These are phyloP conservation scores for Mormyrops attenuatus DNA, from an alignment of 2,797 vertebrate species.

Conservation along the genomic window DNA sequence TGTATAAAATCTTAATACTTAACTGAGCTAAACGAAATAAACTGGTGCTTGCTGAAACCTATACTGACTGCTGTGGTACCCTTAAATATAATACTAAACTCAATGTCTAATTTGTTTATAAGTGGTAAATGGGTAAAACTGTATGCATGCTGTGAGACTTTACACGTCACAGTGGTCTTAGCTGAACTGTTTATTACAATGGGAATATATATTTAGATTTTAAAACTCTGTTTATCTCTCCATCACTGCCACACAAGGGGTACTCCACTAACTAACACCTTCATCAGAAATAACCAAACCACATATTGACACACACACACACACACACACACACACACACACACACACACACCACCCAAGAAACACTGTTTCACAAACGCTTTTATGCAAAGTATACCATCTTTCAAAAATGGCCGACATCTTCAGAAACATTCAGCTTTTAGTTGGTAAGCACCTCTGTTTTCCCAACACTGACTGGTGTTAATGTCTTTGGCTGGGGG, in stretches of 20 bases:
- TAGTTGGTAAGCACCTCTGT: neutral
- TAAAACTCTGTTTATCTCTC: neutral
- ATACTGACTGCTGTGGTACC: neutral
- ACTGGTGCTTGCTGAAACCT: neutral
- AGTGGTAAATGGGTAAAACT: neutral
- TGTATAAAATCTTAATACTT: neutral
- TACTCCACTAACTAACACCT: neutral
- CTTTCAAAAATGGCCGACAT: neutral
- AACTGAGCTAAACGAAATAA: neutral
- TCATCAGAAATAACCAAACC: neutral
- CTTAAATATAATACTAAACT: neutral
- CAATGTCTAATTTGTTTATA: neutral
- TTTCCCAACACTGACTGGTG: neutral
- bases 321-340: neutral
- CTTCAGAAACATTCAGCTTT: neutral
- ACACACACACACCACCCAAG: neutral
- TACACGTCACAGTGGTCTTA: neutral
- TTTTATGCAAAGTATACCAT: neutral
- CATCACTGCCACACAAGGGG: neutral
- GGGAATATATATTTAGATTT: neutral
- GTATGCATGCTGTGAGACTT: neutral
- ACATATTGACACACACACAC: too few relatives aligned
- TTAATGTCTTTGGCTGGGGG: neutral
- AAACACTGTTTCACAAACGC: neutral
- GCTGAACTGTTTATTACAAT: neutral